phyloP scores from a whole-genome alignment of 2,888 invertebrate genomes.

The Cotesia congregata region DNA sequence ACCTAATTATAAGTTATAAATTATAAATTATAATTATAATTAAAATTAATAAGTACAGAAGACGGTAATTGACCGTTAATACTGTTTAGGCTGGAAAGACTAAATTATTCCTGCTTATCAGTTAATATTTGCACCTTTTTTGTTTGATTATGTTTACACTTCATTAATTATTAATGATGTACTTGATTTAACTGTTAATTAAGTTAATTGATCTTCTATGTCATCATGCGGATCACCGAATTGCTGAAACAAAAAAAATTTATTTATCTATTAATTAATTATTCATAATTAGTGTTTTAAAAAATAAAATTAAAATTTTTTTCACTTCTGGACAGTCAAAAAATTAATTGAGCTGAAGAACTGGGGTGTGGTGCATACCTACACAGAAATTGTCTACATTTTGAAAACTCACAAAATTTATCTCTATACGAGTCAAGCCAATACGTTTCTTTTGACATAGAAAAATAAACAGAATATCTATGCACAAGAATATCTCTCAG shows the following conservation, averaged over 20 bases:
- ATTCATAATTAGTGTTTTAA: not conserved
- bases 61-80: slow-evolving; percentile 58
- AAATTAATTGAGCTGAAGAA: too few relatives aligned
- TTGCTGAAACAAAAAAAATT: slow-evolving; percentile 49
- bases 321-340: slow-evolving; percentile 27
- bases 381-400: too few relatives aligned
- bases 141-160: slow-evolving; percentile 22
- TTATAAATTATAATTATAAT: slow-evolving; percentile 23
- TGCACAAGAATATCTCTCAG: too few relatives aligned
- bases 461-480: too few relatives aligned
- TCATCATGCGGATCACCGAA: slow-evolving; percentile 48
- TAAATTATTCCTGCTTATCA: slow-evolving; percentile 33
- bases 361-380: too few relatives aligned
- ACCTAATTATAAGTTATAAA: slow-evolving; percentile 18
- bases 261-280: not conserved
- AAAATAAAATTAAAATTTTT: slow-evolving; percentile 40
- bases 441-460: too few relatives aligned
- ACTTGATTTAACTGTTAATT: slow-evolving; percentile 41
- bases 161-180: slow-evolving; percentile 28
- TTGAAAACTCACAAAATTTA: too few relatives aligned
- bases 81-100: slow-evolving; percentile 55
- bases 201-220: slow-evolving; percentile 50
- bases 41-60: slow-evolving; percentile 33
- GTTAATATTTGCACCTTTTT: slow-evolving; percentile 24
- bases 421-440: too few relatives aligned